phyloP scores from a whole-genome alignment of 2,797 vertebrate species.

The Heterohyrax brucei region DNA sequence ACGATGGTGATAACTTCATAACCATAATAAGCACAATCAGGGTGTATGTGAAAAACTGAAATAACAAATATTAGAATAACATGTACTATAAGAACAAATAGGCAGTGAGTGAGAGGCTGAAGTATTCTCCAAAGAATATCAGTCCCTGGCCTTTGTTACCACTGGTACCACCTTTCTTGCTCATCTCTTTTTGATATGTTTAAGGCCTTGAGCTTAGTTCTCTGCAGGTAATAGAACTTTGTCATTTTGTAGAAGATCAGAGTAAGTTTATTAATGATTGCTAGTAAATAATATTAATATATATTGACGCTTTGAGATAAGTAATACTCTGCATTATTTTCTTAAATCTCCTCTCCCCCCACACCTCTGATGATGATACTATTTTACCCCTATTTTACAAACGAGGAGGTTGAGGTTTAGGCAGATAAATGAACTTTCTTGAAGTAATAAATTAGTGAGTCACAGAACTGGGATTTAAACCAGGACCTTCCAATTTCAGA shows the following conservation, averaged over 20 bases:
- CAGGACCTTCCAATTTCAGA: not conserved
- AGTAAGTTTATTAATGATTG: slow-evolving; percentile 31
- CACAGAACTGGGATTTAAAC: not conserved
- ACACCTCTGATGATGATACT: not conserved
- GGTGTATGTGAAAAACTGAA: no score
- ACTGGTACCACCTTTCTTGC: not conserved
- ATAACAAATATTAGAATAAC: slow-evolving; percentile 37
- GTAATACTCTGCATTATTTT: not conserved
- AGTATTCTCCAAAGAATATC: not conserved
- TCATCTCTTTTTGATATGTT: not conserved
- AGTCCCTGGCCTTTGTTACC: not conserved
- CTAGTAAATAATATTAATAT: slow-evolving; percentile 8
- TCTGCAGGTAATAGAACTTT: not conserved
- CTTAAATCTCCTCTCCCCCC: not conserved
- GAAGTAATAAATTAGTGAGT: not conserved
- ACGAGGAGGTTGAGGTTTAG: not conserved
- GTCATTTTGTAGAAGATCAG: not conserved
- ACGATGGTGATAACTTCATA: no score
- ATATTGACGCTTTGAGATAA: not conserved
- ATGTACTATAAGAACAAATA: not conserved
- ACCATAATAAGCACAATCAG: no score
- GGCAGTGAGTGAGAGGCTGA: not conserved
- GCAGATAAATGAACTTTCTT: not conserved
- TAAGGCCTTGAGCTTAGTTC: slow-evolving; percentile 49
- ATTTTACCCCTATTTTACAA: not conserved